Evolutionary conservation across 2,888 invertebrate genomes (phyloP).

Genomic region (Xanthorhoe spadicearia): DNA sequence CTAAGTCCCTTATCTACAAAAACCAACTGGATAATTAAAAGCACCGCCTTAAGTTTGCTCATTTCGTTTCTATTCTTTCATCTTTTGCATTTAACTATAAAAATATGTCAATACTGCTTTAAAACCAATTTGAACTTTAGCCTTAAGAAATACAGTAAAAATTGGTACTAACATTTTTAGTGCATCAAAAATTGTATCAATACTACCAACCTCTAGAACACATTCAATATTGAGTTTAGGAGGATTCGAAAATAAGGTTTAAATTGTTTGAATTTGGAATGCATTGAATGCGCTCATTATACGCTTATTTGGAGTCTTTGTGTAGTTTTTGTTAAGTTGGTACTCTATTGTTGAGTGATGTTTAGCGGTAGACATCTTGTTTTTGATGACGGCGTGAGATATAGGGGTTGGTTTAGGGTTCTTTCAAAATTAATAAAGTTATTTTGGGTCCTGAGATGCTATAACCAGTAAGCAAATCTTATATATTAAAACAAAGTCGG

Average conservation of each 20-base stretch:
- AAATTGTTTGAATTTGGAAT: slow-evolving; percentile 6
- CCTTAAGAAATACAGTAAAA: background rate
- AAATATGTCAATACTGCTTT: slow-evolving; percentile 9
- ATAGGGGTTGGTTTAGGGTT: slow-evolving; percentile 35
- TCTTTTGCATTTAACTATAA: slow-evolving; percentile 41
- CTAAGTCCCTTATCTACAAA: slow-evolving; percentile 11
- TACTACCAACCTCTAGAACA: background rate
- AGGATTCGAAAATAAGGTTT: background rate
- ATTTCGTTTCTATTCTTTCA: slow-evolving; percentile 45
- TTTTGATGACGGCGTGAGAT: slow-evolving; percentile 54
- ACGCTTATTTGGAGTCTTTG: slow-evolving; percentile 79
- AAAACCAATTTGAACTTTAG: background rate
- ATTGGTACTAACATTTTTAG: background rate
- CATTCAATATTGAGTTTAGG: slow-evolving; percentile 2
- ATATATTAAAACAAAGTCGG: too few species aligned
- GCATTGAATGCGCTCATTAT: slow-evolving; percentile 76
- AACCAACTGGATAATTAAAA: slow-evolving; percentile 27
- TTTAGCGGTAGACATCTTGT: slow-evolving; percentile 79
- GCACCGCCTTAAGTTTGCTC: slow-evolving; percentile 42
- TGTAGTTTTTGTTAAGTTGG: slow-evolving; percentile 60
- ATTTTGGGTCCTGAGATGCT: too few species aligned
- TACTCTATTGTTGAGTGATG: slow-evolving; percentile 67
- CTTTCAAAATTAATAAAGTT: background rate
- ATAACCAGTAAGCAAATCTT: too few species aligned
- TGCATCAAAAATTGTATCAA: slow-evolving; percentile 12